phyloP scores from a whole-genome alignment of 2,113 vertebrate species.

The Scomber japonicus region DNA sequence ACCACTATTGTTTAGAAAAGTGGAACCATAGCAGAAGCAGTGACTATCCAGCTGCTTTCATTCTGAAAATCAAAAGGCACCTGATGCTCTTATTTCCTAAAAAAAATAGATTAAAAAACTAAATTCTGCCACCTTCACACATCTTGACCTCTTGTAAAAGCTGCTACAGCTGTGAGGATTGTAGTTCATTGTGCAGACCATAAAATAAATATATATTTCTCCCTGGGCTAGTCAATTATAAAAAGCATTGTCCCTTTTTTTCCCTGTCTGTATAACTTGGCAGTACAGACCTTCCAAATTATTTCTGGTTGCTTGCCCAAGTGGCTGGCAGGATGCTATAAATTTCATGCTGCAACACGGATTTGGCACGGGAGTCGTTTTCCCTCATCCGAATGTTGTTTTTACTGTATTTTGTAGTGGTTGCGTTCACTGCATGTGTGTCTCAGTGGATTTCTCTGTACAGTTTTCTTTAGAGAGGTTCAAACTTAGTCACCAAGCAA shows the following conservation, averaged over 20 bases:
- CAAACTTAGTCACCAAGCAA: background rate
- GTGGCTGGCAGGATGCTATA: slow-evolving; percentile 5
- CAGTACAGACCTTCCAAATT: background rate
- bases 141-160: background rate
- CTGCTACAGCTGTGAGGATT: background rate
- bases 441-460: background rate
- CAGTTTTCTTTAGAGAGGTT: background rate
- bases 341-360: slow-evolving; percentile 18
- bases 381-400: slow-evolving; percentile 1
- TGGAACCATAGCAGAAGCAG: background rate
- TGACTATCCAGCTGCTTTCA: background rate
- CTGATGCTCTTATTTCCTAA: background rate
- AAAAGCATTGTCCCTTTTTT: background rate
- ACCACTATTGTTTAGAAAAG: background rate
- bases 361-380: background rate
- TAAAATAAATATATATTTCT: background rate
- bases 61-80: background rate
- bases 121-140: background rate
- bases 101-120: background rate
- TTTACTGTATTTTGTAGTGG: slow-evolving; percentile 5
- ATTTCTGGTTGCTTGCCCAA: slow-evolving; percentile 23
- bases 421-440: slow-evolving; percentile 6
- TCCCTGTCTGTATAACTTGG: slow-evolving; percentile 2
- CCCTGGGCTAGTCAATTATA: background rate
- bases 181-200: background rate